Percentiles rank a stretch among this genome's conserved stretches.
Evolutionary conservation across 2,888 invertebrate species (phyloP).

Genomic region (Erynnis tages): DNA sequence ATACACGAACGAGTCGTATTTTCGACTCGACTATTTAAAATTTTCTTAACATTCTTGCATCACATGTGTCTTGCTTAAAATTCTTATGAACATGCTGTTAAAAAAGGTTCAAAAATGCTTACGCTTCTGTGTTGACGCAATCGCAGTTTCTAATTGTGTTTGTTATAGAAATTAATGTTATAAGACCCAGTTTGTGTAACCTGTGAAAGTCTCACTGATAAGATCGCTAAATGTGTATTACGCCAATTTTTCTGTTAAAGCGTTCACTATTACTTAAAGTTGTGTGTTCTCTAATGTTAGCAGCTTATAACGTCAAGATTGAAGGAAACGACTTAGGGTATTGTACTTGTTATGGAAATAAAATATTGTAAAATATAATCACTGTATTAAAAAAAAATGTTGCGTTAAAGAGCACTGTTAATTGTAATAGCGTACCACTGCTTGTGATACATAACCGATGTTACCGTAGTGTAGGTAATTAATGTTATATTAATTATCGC

Average conservation of each 20-base stretch:
- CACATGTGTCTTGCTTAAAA: too few species aligned
- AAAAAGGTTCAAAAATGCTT: too few species aligned
- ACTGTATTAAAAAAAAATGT: too few species aligned
- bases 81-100: too few species aligned
- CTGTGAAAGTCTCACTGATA: slow-evolving; percentile 20
- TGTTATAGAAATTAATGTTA: slow-evolving; percentile 10
- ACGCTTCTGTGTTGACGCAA: slow-evolving; percentile 11
- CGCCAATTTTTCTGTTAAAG: slow-evolving; percentile 16
- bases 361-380: slow-evolving; percentile 6
- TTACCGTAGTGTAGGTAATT: slow-evolving; percentile 46
- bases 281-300: slow-evolving; percentile 3
- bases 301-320: slow-evolving; percentile 4
- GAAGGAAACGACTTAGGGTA: not conserved
- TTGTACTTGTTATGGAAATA: slow-evolving; percentile 14
- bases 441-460: slow-evolving; percentile 49
- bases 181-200: slow-evolving; percentile 17
- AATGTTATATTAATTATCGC: slow-evolving; percentile 25
- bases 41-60: too few species aligned
- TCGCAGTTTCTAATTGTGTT: slow-evolving; percentile 12
- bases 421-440: slow-evolving; percentile 27
- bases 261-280: slow-evolving; percentile 9
- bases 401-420: slow-evolving; percentile 14
- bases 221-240: slow-evolving; percentile 16
- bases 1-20: too few species aligned
- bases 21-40: too few species aligned